Evolutionary conservation across 2,888 invertebrate genomes (phyloP), one percentile per base, ranked within the genome.

Genomic region (Drosophila subquinaria): DNA sequence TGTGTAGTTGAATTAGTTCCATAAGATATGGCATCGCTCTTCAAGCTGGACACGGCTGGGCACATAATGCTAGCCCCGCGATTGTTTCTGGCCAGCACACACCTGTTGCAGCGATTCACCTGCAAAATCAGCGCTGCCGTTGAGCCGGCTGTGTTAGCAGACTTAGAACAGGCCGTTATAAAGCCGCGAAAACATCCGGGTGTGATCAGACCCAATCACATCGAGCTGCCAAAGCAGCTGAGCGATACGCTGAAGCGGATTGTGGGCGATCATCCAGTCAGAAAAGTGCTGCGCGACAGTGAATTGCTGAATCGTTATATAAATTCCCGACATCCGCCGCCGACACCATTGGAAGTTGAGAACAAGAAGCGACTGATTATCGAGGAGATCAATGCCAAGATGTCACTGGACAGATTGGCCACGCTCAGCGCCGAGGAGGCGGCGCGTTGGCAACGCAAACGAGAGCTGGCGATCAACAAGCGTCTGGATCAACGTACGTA

Each of bases 171-270:
- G 27, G 78, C 82, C 0, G 83, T 83, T 36, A 42, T 92, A 0
- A 96, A 96, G 91, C 95, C 96, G 0, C 94, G 95, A 57, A 94
- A 95, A 66, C 97, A 97, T 93, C 96, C 96, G 0, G 97, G 97
- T 30, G 94, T 95, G 51, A 92, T 94, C 1, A 94, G 94, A 73
- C 92, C 94, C 0, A 94, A 93, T 80, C 89, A 93, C 2, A 93
- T 95, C 0, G 73, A 91, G 3, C 87, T 97, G 13, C 97, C 97
- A 0, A 92, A 94, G 1, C 93, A 94, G 66, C 94, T 97, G 66
- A 90, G 93, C 27, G 93, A 94, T 23, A 94, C 95, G 3, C 94
- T 96, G 13, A 88, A 93, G 79, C 92, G 93, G 47, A 92, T 95
- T 75, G 88, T 94, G 76, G 93, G 94, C 83, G 96, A 96, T 90